Percentiles rank a stretch among this genome's conserved stretches.
Conservation (phyloP, 2,888 invertebrate species). For the Mesorhabditis belari region DNA sequence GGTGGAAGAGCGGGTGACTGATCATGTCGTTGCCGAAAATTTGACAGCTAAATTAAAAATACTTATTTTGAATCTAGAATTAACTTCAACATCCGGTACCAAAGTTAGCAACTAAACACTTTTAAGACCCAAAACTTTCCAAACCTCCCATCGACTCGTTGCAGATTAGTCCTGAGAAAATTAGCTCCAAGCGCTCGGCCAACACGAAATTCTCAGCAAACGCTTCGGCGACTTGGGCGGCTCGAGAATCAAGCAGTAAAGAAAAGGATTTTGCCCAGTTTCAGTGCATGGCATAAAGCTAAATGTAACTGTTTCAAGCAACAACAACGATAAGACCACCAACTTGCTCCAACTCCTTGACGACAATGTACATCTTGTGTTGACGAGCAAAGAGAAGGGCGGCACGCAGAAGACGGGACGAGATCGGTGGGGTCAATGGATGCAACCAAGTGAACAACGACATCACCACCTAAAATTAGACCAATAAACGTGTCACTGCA, state of each 20-base stretch:
- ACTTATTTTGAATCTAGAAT: too few species aligned
- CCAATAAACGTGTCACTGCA: too few species aligned
- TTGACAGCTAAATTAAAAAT: constrained; percentile 1
- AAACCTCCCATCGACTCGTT: constrained; percentile 22
- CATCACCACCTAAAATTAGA: constrained; percentile 13
- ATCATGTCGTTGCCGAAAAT: constrained; percentile 1
- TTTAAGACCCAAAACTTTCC: not conserved
- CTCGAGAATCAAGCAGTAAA: constrained; percentile 13
- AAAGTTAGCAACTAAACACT: too few species aligned
- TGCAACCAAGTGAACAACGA: constrained; percentile 26
- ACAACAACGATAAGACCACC: not conserved
- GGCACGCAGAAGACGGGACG: constrained; percentile 26
- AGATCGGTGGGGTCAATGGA: constrained; percentile 17
- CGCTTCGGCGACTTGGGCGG: constrained; percentile 20
- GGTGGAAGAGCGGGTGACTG: not conserved
- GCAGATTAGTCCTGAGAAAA: constrained; percentile 18
- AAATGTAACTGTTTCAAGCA: too few species aligned
- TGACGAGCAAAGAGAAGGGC: constrained; percentile 30
- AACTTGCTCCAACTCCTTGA: constrained; percentile 22
- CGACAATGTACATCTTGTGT: constrained; percentile 26
- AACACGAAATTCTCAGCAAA: constrained; percentile 20
- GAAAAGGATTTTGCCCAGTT: not conserved
- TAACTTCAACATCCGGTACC: too few species aligned
- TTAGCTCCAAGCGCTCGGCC: constrained; percentile 19
- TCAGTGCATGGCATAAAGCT: too few species aligned